Percentiles rank a stretch among this genome's conserved stretches.
Evolutionary conservation across 1,140 invertebrate genomes (phyloP).

Genomic region (Leptinotarsa lineolata): DNA sequence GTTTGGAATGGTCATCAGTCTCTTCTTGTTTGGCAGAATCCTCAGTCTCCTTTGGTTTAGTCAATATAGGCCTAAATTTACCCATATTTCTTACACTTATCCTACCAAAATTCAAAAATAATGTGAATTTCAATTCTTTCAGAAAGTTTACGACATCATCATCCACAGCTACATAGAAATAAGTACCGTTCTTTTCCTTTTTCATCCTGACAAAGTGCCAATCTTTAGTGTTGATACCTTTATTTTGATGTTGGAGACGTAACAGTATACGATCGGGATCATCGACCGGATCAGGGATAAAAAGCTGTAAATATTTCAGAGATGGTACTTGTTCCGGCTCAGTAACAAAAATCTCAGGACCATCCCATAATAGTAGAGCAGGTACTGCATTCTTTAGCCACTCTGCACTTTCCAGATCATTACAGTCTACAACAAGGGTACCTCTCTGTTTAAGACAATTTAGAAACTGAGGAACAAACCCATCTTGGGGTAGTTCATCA

Average conservation of each 20-base stretch:
- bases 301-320: conserved; percentile 4
- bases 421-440: conserved; percentile 7
- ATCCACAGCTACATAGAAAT: conserved; percentile 7
- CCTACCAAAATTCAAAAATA: conserved; percentile 15
- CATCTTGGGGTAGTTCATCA: background rate
- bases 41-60: background rate
- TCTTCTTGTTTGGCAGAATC: background rate
- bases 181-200: background rate
- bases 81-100: conserved; percentile 15
- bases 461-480: conserved; percentile 13
- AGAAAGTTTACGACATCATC: conserved; percentile 10
- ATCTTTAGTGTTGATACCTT: conserved; percentile 13
- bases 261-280: conserved; percentile 9
- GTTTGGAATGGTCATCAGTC: background rate
- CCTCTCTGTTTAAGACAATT: conserved; percentile 12
- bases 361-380: conserved; percentile 3
- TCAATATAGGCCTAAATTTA: conserved; percentile 6
- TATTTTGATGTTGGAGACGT: conserved; percentile 15
- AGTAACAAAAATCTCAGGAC: background rate
- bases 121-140: background rate
- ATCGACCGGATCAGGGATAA: conserved; percentile 1
- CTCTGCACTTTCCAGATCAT: conserved; percentile 15
- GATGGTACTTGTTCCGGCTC: conserved; percentile 9
- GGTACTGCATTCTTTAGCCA: conserved; percentile 8
- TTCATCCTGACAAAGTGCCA: conserved; percentile 13